A percentile compares a stretch with the other conserved stretches of the same genome.
Conservation (phyloP, 2,797 vertebrate species). For the Crypturellus tataupa region DNA sequence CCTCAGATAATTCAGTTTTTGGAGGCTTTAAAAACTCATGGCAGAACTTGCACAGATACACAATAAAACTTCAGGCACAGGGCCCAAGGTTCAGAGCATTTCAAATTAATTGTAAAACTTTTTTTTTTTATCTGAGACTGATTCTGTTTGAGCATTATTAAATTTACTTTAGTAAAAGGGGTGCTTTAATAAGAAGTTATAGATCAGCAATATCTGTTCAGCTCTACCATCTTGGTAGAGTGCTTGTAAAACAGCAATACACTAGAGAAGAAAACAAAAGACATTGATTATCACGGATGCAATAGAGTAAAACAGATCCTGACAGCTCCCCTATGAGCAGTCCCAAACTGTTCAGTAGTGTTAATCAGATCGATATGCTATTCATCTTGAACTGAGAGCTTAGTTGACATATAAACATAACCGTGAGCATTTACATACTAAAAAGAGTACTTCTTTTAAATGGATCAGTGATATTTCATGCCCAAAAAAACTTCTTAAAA, state of each 20-base stretch:
- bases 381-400: background rate
- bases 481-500: background rate
- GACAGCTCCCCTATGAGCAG: background rate
- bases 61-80: background rate
- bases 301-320: background rate
- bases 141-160: background rate
- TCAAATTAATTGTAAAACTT: background rate
- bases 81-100: background rate
- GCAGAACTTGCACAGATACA: background rate
- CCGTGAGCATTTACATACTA: background rate
- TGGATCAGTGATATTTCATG: background rate
- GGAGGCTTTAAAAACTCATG: background rate
- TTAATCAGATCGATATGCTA: background rate
- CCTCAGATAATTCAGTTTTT: background rate
- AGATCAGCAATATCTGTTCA: background rate
- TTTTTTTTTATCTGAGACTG: background rate
- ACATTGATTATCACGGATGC: background rate
- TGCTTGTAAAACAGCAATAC: background rate
- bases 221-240: background rate
- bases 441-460: background rate
- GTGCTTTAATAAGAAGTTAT: background rate
- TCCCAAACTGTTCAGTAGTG: background rate
- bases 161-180: background rate
- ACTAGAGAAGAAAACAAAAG: background rate
- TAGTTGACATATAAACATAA: background rate